phyloP scores from a whole-genome alignment of 2,797 vertebrate species.

The Dipus sagitta region DNA sequence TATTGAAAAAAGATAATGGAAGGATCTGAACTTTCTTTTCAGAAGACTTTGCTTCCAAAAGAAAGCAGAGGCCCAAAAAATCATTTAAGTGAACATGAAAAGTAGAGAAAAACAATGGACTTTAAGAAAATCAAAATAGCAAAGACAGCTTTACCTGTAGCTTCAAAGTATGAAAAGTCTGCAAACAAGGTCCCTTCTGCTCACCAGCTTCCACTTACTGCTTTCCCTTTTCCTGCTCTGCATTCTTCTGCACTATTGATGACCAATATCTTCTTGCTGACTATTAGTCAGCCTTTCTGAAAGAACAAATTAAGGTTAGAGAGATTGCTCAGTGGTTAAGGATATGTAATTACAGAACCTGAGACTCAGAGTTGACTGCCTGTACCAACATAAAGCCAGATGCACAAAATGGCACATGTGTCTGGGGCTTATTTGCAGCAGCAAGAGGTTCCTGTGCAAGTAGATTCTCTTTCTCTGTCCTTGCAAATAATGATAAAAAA shows the following conservation, averaged over 20 bases:
- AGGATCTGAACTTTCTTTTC: background rate
- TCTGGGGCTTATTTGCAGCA: too few relatives aligned
- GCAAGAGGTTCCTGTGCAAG: too few relatives aligned
- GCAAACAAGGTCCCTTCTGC: background rate
- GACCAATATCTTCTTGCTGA: too few relatives aligned
- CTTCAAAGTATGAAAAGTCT: conserved; percentile 27
- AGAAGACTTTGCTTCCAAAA: background rate
- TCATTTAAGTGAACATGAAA: background rate
- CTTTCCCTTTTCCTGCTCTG: background rate
- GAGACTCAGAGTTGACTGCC: too few relatives aligned
- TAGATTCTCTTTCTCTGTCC: too few relatives aligned
- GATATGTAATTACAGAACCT: too few relatives aligned
- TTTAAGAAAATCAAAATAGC: conserved; percentile 10
- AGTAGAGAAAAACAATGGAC: conserved; percentile 9
- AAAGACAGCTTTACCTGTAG: background rate
- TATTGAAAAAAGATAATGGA: conserved; percentile 9
- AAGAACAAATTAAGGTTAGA: too few relatives aligned
- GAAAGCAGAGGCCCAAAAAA: background rate
- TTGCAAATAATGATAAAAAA: too few relatives aligned
- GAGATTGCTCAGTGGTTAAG: too few relatives aligned
- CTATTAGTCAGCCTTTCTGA: background rate
- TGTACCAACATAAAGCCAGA: too few relatives aligned
- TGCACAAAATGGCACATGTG: too few relatives aligned
- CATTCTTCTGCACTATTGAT: too few relatives aligned
- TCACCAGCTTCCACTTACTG: background rate